Base-by-base conservation (phyloP, 2,797 vertebrate genomes). In the Furcifer pardalis region DNA sequence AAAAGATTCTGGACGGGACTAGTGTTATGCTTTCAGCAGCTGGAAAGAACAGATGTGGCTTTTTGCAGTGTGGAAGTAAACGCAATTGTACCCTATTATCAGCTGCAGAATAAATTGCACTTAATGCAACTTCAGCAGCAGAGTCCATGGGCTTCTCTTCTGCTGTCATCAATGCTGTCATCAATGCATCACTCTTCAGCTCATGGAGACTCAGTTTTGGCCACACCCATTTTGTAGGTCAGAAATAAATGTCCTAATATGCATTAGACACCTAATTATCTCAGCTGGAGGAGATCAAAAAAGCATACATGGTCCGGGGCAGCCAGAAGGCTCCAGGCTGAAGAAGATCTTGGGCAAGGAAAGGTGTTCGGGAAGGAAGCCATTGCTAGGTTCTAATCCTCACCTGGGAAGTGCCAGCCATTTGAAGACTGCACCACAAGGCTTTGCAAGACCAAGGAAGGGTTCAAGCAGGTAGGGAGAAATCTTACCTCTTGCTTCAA, bases 211-310 rank as follows among this genome's bases (percentile, higher is more conserved):
- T 87, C 90, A 86, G 49, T 79, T 88, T 89, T 93, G 92, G 46
- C 83, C 92, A 84, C 91, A 5, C 94, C 94, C 95, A 94, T 91
- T 95, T 93, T 92, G 96, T 94, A 92, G 88, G 92, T 91, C 95
- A 84, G 89, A 96, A 96, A 96, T 96, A 96, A 92, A 91, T 89
- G 80, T 87, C 94, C 88, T 92, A 91, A 82, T 40, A 23, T 25
- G 3, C 84, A 87, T n/a, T 81, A 92, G 91, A 69, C 25, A 83
- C 88, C 46, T 87, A 90, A 86, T 92, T 90, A 91, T 72, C 80
- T 88, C 91, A 79, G 90, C 88, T 88, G 91, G 90, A 91, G 86
- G 65, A 84, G 78, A 80, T 2, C 8, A 89, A 62, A 0, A 82
- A 73, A 44, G 81, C 89, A 84, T 27, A 65, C 82, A 86, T 0